Evolutionary conservation across 2,113 vertebrate genomes (phyloP), one percentile per base, ranked within the genome.

Genomic region (Zootoca vivipara): DNA sequence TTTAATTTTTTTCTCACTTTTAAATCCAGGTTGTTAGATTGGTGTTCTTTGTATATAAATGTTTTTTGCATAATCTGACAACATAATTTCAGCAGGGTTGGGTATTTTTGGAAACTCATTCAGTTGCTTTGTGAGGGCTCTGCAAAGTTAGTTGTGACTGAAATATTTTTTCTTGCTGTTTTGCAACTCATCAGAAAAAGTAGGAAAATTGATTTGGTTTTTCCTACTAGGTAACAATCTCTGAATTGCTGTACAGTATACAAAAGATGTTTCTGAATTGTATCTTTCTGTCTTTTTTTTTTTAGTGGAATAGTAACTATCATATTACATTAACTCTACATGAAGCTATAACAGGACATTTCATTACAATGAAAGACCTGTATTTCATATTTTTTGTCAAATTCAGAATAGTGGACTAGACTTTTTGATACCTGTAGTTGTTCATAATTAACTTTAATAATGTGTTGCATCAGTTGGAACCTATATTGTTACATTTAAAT

Each of bases 1-100:
- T 89, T 84, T 91, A 87, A 80, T 91, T 72, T 35, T 92, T 89
- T 77, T 35, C 15, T 85, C 84, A 87, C 88, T 77, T 70, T 64
- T 24, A 73, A 73, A 83, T 90, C 35, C 80, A 73, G 0, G 80
- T 90, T 46, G 72, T 85, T 91, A 93, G 46, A 15, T 72, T n/a
- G 35, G 16, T 40, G 28, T 58, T 56, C 15, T 38, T 46, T 72
- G 20, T 7, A 35, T 73, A 18, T 72, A 24, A 46, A 46, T 33
- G 46, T 46, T 46, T 46, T 46, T 46, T 46, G 46, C 9, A 46
- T 46, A 64, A 85, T 3, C 24, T 4, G 38, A 38, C 22, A 73
- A 33, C 52, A 62, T 74, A 62, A 75, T 58, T 75, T 38, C 72
- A 42, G 62, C 12, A 38, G 12, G 4, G 30, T 46, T 42, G 30